phyloP scores from a whole-genome alignment of 1,140 invertebrate species.

The Tetragnatha versicolor region DNA sequence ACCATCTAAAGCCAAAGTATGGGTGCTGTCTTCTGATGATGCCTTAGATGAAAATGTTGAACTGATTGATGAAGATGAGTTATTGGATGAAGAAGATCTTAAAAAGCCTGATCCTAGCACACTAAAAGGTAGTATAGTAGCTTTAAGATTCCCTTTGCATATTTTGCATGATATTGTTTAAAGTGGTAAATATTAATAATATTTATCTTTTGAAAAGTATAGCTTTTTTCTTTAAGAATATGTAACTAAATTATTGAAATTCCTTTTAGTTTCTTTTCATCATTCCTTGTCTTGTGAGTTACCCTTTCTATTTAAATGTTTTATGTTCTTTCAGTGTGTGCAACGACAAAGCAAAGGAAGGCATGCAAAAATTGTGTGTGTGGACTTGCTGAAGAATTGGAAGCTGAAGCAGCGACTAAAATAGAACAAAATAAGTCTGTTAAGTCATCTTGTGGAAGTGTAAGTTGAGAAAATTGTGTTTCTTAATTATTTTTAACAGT shows the following conservation, averaged over 20 bases:
- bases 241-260: background rate
- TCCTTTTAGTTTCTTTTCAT: background rate
- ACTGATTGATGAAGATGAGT: conserved; percentile 83
- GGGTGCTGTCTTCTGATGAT: conserved; percentile 72
- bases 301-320: background rate
- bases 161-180: too few species aligned
- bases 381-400: conserved; percentile 93
- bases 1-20: conserved; percentile 65
- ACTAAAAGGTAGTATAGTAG: conserved; percentile 73
- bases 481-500: background rate
- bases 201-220: background rate
- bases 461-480: conserved; percentile 70
- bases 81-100: conserved; percentile 88
- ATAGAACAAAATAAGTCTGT: conserved; percentile 52
- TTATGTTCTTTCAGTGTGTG: conserved; percentile 73
- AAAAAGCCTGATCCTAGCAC: conserved; percentile 82
- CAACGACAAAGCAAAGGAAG: conserved; percentile 89
- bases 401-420: conserved; percentile 68
- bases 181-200: background rate
- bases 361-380: conserved; percentile 98
- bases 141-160: background rate
- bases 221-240: background rate
- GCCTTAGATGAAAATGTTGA: conserved; percentile 76
- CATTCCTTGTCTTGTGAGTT: background rate
- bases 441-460: conserved; percentile 96